Evolutionary conservation across 2,113 vertebrate genomes (phyloP).

Genomic region (Colinus virginianus): DNA sequence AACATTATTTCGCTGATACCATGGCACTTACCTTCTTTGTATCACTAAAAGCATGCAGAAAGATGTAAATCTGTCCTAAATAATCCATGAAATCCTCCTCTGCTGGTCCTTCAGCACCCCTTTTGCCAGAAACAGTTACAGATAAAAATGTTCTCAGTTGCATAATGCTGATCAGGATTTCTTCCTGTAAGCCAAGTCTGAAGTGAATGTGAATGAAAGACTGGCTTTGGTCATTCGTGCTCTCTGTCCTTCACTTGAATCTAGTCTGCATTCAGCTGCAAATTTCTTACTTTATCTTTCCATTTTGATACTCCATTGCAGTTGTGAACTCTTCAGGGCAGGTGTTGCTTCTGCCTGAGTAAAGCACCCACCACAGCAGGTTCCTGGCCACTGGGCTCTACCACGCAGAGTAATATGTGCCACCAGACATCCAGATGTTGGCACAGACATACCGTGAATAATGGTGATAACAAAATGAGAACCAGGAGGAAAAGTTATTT

Average conservation of each 20-base stretch:
- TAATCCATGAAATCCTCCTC: background rate
- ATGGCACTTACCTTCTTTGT: background rate
- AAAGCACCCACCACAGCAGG: background rate
- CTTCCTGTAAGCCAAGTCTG: background rate
- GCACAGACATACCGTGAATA: rapidly evolving
- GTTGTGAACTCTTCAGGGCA: background rate
- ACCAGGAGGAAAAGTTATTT: background rate
- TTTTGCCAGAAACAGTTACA: background rate
- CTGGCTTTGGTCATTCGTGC: background rate
- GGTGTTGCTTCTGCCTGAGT: background rate
- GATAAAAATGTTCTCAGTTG: background rate
- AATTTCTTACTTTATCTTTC: background rate
- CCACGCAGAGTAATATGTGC: background rate
- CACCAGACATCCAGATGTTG: background rate
- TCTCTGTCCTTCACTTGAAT: background rate
- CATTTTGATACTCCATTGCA: background rate
- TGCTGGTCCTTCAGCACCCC: background rate
- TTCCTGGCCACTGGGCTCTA: background rate
- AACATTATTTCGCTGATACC: background rate
- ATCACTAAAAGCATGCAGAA: background rate
- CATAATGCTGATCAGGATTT: background rate
- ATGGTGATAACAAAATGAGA: background rate
- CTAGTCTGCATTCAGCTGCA: background rate
- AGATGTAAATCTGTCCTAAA: background rate
- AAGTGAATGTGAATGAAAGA: background rate